Evolutionary conservation across 2,888 invertebrate genomes (phyloP).

Genomic region (Hydroisotoma schaefferi): DNA sequence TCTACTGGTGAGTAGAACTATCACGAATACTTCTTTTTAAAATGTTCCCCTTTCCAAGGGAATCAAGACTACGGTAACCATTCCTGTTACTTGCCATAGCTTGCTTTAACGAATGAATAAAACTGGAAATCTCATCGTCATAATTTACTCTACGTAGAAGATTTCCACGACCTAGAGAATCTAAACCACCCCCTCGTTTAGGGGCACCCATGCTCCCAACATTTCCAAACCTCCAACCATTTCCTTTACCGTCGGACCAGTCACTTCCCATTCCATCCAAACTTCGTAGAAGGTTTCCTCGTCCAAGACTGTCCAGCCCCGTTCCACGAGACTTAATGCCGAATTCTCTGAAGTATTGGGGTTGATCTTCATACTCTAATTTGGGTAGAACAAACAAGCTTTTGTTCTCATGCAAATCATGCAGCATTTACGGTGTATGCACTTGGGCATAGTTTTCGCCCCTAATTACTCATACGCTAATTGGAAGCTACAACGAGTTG

Average conservation of each 20-base stretch:
- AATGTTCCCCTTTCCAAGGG: conserved; percentile 55
- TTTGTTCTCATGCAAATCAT: neutral
- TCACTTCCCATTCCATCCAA: conserved; percentile 33
- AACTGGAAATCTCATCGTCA: conserved; percentile 40
- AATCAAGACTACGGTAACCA: conserved; percentile 53
- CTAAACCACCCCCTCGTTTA: conserved; percentile 53
- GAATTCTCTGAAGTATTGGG: neutral
- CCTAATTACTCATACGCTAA: too few species aligned
- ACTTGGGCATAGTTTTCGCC: neutral
- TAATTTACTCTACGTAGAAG: conserved; percentile 44
- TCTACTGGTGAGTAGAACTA: neutral
- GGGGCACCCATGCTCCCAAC: conserved; percentile 19
- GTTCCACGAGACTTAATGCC: conserved; percentile 50
- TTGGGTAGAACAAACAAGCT: too few species aligned
- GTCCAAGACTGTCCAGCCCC: conserved; percentile 54
- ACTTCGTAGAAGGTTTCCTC: conserved; percentile 53
- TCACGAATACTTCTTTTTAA: conserved; percentile 48
- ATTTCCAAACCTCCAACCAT: conserved; percentile 42
- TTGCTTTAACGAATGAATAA: conserved; percentile 36
- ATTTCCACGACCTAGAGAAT: conserved; percentile 57
- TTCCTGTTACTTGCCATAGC: conserved; percentile 27
- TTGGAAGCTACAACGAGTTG: too few species aligned
- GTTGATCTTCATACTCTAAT: conserved; percentile 6
- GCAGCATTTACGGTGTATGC: neutral
- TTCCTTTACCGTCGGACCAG: conserved; percentile 40